phyloP scores from a whole-genome alignment of 2,113 vertebrate species.

The Nesogale talazaci region DNA sequence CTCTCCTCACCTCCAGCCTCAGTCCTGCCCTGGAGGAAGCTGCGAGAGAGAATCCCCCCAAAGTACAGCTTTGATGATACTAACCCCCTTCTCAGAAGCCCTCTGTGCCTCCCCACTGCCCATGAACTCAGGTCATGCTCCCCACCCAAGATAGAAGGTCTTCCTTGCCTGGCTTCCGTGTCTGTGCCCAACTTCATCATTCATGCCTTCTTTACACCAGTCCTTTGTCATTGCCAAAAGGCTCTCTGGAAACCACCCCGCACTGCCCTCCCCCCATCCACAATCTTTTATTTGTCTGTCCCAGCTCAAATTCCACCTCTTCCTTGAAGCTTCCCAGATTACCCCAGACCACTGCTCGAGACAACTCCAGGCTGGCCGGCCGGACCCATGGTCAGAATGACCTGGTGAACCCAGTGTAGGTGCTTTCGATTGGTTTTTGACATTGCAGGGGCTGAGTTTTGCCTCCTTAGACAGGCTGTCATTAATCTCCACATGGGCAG shows the following conservation, averaged over 20 bases:
- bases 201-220: background rate
- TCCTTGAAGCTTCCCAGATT: background rate
- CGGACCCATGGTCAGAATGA: background rate
- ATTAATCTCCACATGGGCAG: background rate
- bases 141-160: background rate
- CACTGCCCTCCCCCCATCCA: background rate
- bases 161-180: background rate
- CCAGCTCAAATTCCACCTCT: background rate
- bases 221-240: background rate
- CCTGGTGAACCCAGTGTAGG: background rate
- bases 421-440: slow-evolving; percentile 26
- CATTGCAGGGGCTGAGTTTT: background rate
- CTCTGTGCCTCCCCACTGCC: background rate
- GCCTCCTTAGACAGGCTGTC: background rate
- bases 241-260: background rate
- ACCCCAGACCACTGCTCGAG: background rate
- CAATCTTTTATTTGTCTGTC: slow-evolving; percentile 11
- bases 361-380: background rate
- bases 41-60: background rate
- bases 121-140: background rate
- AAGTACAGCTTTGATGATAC: background rate
- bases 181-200: background rate
- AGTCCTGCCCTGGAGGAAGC: background rate
- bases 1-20: slow-evolving; percentile 12
- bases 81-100: background rate